Evolutionary conservation across 2,797 vertebrate genomes (phyloP), one percentile per base, ranked within the genome.

Genomic region (Podargus strigoides): DNA sequence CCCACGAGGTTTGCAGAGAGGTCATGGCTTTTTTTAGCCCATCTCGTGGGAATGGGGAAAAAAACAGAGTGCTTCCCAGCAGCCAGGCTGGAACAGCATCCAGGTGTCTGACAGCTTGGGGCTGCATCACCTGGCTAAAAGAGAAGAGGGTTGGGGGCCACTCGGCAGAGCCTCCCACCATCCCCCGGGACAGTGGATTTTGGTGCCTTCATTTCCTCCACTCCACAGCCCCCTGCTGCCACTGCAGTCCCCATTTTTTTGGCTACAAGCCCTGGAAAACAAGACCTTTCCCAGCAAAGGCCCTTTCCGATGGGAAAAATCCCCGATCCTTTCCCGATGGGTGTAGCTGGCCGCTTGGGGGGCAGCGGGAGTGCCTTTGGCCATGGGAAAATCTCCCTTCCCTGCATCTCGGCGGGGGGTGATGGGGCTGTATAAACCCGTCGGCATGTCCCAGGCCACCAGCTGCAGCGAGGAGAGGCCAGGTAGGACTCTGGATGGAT

Each of bases 381-480:
- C 68, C 52, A 7, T 97, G 96, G 95, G 93, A 97, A 97, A 74
- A 55, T 60, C 63, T 75, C 83, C 56, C 41, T 60, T 50, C 39
- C n/a, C 41, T 3, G 0, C n/a, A 5, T 27, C 37, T 47, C 26
- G 4, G 26, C 0, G 6, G 74, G 68, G 36, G 53, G 8, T 52
- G 81, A 47, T 5, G 3, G 60, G 72, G 78, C 89, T 32, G 6
- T 79, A 67, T 69, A 89, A 94, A 82, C 11, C 28, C 39, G 3
- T 23, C 5, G 0, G 55, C 82, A 22, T 28, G 1, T 37, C 82
- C 70, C 0, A 0, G 34, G 27, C 55, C 3, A 32, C 69, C 36
- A 88, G 68, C 76, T 67, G 80, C 7, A 0, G 26, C 0, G 0
- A 16, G 69, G 41, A 81, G 41, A 68, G 39, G 34, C 34, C 66